These are phyloP conservation scores for Burhinus bistriatus DNA, from an alignment of 2,113 vertebrate species.

Conservation along the genomic window DNA sequence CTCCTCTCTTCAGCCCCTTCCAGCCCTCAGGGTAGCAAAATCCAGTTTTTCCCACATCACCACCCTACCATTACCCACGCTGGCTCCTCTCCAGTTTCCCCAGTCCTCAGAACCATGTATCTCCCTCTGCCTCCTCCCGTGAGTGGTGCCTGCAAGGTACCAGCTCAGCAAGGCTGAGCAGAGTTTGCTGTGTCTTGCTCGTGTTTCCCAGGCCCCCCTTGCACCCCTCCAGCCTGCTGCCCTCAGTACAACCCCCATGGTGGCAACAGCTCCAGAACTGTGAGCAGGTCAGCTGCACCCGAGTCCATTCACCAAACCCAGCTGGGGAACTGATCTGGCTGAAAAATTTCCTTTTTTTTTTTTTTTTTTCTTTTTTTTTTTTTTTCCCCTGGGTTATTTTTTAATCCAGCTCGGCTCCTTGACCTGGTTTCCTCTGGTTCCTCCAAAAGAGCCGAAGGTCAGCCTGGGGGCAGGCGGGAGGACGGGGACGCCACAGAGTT, in stretches of 20 bases:
- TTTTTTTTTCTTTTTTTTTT: not conserved
- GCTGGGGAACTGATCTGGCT: not conserved
- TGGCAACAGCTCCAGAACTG: not conserved
- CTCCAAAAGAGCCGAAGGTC: not conserved
- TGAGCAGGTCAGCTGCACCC: not conserved
- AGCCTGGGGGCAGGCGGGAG: not conserved
- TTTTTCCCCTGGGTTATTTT: not conserved
- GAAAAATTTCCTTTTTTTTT: not conserved
- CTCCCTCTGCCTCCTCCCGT: not conserved
- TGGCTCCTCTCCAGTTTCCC: not conserved
- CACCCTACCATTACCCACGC: not conserved
- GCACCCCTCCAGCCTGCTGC: not conserved
- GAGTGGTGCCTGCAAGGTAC: not conserved
- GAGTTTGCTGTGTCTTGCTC: not conserved
- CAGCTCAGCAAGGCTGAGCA: not conserved
- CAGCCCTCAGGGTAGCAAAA: not conserved
- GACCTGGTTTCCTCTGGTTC: not conserved
- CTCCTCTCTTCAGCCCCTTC: not conserved
- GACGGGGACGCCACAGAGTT: not conserved
- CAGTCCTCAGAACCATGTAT: not conserved
- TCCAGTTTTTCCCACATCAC: not conserved
- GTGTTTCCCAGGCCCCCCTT: not conserved
- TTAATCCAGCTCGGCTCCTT: not conserved
- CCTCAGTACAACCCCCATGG: not conserved
- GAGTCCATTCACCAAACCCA: accelerated